These are phyloP conservation scores for Tetramorium bicarinatum DNA, from an alignment of 2,888 invertebrate species.

Conservation along the genomic window DNA sequence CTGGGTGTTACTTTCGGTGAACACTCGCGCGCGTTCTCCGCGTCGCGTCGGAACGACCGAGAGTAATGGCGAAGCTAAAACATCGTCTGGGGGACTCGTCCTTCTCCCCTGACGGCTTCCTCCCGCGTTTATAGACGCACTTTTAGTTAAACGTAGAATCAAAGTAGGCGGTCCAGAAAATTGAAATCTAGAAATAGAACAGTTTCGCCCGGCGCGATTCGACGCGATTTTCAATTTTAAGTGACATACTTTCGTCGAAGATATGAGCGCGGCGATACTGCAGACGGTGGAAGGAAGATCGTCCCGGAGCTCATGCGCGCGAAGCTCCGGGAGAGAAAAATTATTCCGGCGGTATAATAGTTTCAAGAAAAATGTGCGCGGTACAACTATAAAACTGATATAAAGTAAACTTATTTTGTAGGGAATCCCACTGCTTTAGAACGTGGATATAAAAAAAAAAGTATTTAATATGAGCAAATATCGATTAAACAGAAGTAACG, in stretches of 20 bases:
- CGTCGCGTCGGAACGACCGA: constrained; percentile 35
- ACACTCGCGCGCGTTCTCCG: constrained; percentile 12
- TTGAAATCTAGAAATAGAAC: constrained; percentile 66
- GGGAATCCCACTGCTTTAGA: not conserved
- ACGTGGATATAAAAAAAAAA: not conserved
- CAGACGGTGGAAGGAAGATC: not conserved
- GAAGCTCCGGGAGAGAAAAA: constrained; percentile 22
- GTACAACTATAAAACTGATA: not conserved
- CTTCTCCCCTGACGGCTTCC: not conserved
- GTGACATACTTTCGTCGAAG: constrained; percentile 56
- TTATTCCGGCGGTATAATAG: constrained; percentile 3
- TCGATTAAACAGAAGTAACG: not conserved
- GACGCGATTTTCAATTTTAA: constrained; percentile 70
- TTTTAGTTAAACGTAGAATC: constrained; percentile 48
- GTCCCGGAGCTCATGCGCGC: not conserved
- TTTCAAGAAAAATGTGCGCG: constrained; percentile 1
- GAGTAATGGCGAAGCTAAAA: constrained; percentile 35
- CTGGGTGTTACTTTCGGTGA: constrained; percentile 21
- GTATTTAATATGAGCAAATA: not conserved
- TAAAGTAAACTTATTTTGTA: constrained; percentile 13
- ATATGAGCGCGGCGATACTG: constrained; percentile 9
- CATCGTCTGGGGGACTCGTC: not conserved
- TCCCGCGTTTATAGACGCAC: not conserved
- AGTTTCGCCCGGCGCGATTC: constrained; percentile 47
- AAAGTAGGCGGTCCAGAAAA: constrained; percentile 55